Evolutionary conservation across 2,113 vertebrate genomes (phyloP).

Genomic region (Mungos mungo): DNA sequence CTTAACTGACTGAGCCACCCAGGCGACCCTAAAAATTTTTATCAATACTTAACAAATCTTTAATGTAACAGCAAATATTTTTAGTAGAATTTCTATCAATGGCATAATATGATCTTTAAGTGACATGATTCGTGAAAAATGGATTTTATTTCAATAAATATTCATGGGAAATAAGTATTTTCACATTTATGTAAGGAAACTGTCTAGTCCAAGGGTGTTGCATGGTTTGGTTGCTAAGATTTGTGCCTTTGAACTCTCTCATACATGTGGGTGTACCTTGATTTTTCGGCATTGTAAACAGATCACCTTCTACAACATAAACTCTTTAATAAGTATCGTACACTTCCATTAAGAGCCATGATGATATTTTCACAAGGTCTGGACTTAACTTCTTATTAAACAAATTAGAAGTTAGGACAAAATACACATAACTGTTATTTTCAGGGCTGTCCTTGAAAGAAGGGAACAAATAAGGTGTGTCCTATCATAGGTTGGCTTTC

Average conservation of each 20-base stretch:
- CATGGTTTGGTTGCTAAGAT: not conserved
- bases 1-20: no score
- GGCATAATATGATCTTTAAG: not conserved
- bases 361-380: not conserved
- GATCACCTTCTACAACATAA: not conserved
- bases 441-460: not conserved
- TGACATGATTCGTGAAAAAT: not conserved
- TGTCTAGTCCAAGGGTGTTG: not conserved
- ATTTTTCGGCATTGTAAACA: not conserved
- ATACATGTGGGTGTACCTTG: not conserved
- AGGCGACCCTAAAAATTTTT: not conserved
- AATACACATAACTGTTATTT: not conserved
- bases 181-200: not conserved
- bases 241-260: not conserved
- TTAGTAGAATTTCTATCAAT: not conserved
- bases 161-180: not conserved
- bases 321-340: not conserved
- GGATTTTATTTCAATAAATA: not conserved
- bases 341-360: not conserved
- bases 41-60: not conserved
- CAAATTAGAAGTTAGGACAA: not conserved
- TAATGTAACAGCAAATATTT: not conserved
- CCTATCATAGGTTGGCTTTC: not conserved
- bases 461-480: not conserved
- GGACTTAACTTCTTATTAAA: not conserved